phyloP scores from a whole-genome alignment of 2,113 vertebrate species.

The Perca schrenkii region DNA sequence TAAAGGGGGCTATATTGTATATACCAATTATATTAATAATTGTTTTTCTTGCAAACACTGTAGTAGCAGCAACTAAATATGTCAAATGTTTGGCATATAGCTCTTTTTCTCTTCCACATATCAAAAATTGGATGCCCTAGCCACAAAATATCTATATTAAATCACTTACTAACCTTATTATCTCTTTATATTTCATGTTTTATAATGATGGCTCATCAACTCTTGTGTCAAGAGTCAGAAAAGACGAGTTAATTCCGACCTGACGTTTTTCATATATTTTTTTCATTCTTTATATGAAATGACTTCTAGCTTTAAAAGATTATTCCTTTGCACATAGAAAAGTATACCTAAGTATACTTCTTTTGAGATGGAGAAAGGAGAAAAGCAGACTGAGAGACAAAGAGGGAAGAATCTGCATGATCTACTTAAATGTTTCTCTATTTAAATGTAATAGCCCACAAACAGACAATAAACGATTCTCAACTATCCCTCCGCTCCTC shows the following conservation, averaged over 20 bases:
- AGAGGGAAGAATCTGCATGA: conserved; percentile 47
- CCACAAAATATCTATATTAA: background rate
- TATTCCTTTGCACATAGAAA: background rate
- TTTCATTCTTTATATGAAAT: conserved; percentile 8
- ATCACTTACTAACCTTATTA: background rate
- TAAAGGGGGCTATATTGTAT: background rate
- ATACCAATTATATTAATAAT: background rate
- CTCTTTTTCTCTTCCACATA: background rate
- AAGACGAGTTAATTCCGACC: background rate
- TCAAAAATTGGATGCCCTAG: background rate
- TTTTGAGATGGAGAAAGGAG: conserved; percentile 6
- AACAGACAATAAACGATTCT: conserved; percentile 45
- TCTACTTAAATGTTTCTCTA: conserved; percentile 52
- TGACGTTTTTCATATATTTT: background rate
- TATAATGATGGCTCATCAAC: background rate
- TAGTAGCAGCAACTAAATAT: background rate
- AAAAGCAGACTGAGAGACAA: conserved; percentile 34
- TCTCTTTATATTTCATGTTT: background rate
- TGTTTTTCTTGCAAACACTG: background rate
- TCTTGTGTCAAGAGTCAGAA: background rate
- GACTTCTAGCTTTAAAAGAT: background rate
- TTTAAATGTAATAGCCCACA: conserved; percentile 71
- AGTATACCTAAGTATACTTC: background rate
- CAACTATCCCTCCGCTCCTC: conserved; percentile 15
- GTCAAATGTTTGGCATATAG: background rate